Conservation (phyloP, 2,113 vertebrate genomes). For the Cebus imitator region DNA sequence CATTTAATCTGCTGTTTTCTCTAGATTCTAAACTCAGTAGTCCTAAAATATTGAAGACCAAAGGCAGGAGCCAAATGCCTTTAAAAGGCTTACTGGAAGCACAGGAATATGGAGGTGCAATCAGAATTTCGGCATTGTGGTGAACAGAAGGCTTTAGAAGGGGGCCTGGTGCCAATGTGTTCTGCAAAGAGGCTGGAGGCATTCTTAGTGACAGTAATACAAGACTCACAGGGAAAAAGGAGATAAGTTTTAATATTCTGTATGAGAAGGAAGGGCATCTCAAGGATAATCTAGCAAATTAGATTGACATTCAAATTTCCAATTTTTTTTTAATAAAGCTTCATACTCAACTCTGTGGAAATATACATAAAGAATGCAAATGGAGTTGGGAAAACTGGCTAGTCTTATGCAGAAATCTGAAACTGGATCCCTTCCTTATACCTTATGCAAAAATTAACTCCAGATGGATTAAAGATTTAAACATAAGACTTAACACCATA, state of each 20-base stretch:
- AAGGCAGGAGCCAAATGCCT: not conserved
- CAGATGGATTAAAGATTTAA: too few species aligned
- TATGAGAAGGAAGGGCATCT: not conserved
- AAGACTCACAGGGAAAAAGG: not conserved
- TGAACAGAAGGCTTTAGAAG: not conserved
- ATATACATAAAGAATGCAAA: not conserved
- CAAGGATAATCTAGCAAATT: not conserved
- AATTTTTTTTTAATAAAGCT: not conserved
- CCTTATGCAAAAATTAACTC: too few species aligned
- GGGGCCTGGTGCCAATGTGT: not conserved
- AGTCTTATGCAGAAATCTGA: too few species aligned
- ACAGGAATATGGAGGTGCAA: not conserved
- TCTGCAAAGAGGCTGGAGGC: not conserved
- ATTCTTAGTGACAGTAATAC: not conserved
- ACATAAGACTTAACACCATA: too few species aligned
- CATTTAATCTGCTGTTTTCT: not conserved
- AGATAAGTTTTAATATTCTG: not conserved
- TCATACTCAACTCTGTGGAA: not conserved
- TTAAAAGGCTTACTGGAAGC: not conserved
- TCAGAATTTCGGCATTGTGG: not conserved
- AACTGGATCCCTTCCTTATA: too few species aligned
- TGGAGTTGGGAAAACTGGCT: too few species aligned
- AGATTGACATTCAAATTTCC: not conserved
- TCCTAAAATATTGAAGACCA: not conserved
- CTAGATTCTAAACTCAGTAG: not conserved